Percentiles rank a stretch among this genome's conserved stretches.
Conservation (phyloP, 2,797 vertebrate species). For the Phaenicophaeus curvirostris region DNA sequence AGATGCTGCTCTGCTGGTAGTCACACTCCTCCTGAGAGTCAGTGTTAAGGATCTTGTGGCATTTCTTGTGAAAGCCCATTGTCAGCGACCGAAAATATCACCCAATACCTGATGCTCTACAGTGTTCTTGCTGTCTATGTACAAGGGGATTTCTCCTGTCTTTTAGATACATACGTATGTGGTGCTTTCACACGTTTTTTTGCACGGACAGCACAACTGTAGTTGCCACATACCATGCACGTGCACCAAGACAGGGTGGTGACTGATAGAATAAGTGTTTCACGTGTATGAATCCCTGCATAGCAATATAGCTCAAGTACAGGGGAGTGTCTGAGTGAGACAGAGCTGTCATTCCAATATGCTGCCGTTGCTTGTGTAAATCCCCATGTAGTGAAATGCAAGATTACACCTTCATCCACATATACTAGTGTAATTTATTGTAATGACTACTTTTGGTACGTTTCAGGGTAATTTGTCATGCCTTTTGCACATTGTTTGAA, state of each 20-base stretch:
- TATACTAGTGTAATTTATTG: not conserved
- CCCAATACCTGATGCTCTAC: not conserved
- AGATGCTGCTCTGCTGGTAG: not conserved
- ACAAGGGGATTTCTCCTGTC: not conserved
- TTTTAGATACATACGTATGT: no score
- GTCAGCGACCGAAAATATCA: not conserved
- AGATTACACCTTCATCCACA: slow-evolving; percentile 9
- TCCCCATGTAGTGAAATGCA: not conserved
- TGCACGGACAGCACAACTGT: no score
- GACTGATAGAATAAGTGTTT: not conserved
- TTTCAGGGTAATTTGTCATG: slow-evolving; percentile 32
- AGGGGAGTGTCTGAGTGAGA: not conserved
- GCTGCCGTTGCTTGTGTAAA: not conserved
- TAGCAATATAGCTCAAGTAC: not conserved
- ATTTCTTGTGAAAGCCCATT: not conserved
- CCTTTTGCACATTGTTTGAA: not conserved
- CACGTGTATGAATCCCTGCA: accelerated
- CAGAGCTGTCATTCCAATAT: not conserved
- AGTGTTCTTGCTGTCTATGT: accelerated
- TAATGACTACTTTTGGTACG: not conserved
- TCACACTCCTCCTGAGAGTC: not conserved
- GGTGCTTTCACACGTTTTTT: not conserved
- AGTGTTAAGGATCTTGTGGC: not conserved
- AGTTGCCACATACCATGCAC: accelerated
- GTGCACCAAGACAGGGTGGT: accelerated